phyloP scores from a whole-genome alignment of 2,797 vertebrate genomes.

The Onychomys torridus region DNA sequence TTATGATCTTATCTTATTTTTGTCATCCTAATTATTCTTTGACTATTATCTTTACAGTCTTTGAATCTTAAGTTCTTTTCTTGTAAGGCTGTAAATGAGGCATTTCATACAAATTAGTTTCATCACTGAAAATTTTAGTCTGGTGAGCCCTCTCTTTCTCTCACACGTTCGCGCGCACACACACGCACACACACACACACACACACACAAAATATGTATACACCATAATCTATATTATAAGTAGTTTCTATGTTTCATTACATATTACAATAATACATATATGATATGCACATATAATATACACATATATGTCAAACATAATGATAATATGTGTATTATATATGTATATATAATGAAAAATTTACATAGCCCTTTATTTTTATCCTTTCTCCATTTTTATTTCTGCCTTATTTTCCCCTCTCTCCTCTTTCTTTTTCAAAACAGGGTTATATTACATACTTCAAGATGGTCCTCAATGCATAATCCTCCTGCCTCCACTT shows the following conservation, averaged over 20 bases:
- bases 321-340: neutral
- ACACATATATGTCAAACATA: neutral
- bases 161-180: no score
- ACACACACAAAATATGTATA: neutral
- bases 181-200: neutral
- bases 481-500: neutral
- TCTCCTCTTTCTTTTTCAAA: neutral
- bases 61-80: slow-evolving; percentile 55
- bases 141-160: no score
- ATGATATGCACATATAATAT: neutral
- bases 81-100: slow-evolving; percentile 30
- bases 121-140: slow-evolving; percentile 51
- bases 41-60: slow-evolving; percentile 38
- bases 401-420: neutral
- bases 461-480: neutral
- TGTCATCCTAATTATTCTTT: slow-evolving; percentile 59
- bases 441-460: neutral
- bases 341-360: neutral
- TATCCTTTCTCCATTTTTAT: neutral
- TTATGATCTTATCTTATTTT: slow-evolving; percentile 59
- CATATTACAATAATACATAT: neutral
- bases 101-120: slow-evolving; percentile 55
- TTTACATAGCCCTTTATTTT: neutral
- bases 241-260: neutral
- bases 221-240: neutral